Evolutionary conservation across 2,113 vertebrate species (phyloP).

Genomic region (Rhegmatorhina hoffmannsi): DNA sequence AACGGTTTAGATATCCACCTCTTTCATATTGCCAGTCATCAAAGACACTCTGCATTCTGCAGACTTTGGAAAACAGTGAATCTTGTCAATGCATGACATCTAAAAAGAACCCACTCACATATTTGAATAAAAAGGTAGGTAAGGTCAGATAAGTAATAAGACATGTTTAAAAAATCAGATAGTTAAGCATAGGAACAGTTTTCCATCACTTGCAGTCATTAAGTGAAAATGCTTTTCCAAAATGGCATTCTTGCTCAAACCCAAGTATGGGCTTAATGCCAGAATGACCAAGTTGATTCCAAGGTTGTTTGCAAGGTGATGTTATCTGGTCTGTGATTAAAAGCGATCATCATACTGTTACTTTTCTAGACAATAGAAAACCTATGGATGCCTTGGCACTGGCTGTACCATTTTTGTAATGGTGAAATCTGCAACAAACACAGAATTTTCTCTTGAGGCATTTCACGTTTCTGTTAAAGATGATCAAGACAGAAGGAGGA

Average conservation of each 20-base stretch:
- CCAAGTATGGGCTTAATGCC: background rate
- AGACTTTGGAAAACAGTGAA: background rate
- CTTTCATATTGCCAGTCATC: background rate
- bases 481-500: background rate
- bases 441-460: background rate
- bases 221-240: background rate
- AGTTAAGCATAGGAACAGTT: background rate
- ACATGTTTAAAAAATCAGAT: background rate
- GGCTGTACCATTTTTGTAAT: background rate
- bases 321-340: background rate
- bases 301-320: background rate
- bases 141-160: background rate
- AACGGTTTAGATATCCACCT: background rate
- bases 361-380: background rate
- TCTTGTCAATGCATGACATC: background rate
- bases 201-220: background rate
- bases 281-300: background rate
- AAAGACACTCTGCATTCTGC: background rate
- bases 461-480: background rate
- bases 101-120: background rate
- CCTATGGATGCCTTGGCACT: background rate
- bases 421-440: background rate
- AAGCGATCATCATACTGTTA: background rate
- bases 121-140: background rate
- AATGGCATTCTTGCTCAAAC: background rate